These are phyloP conservation scores for Prunella strophiata DNA, from an alignment of 2,797 vertebrate genomes.

Conservation along the genomic window DNA sequence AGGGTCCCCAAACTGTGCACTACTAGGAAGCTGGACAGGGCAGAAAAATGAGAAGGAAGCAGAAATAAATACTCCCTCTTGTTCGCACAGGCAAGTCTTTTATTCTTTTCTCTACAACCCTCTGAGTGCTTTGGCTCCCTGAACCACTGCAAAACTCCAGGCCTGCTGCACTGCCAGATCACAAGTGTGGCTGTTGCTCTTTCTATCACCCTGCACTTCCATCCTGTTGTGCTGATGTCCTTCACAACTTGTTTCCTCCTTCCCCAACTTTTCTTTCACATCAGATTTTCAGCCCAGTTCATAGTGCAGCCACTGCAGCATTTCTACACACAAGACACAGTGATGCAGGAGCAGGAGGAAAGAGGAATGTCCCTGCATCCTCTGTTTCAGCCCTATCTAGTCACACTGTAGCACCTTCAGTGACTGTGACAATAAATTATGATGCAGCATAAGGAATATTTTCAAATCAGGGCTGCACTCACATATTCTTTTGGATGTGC, in stretches of 20 bases:
- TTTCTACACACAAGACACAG: background rate
- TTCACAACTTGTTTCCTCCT: background rate
- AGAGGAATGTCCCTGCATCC: background rate
- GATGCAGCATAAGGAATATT: background rate
- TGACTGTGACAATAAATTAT: background rate
- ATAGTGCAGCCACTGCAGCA: background rate
- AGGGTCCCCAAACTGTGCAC: background rate
- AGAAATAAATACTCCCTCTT: background rate
- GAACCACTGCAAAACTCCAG: background rate
- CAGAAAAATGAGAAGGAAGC: background rate
- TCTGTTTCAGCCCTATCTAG: background rate
- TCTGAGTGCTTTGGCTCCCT: rapidly evolving
- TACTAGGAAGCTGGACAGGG: background rate
- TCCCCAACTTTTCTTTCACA: background rate
- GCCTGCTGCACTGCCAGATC: background rate
- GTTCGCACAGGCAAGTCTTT: background rate
- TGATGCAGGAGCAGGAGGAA: background rate
- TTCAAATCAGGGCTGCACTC: background rate
- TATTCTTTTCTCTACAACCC: background rate
- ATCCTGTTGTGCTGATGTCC: background rate
- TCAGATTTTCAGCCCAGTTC: background rate
- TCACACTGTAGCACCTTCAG: background rate
- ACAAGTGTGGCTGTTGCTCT: background rate
- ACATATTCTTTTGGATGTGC: background rate
- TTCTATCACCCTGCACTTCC: background rate